Evolutionary conservation across 2,113 vertebrate genomes (phyloP).

Genomic region (Nicator chloris): DNA sequence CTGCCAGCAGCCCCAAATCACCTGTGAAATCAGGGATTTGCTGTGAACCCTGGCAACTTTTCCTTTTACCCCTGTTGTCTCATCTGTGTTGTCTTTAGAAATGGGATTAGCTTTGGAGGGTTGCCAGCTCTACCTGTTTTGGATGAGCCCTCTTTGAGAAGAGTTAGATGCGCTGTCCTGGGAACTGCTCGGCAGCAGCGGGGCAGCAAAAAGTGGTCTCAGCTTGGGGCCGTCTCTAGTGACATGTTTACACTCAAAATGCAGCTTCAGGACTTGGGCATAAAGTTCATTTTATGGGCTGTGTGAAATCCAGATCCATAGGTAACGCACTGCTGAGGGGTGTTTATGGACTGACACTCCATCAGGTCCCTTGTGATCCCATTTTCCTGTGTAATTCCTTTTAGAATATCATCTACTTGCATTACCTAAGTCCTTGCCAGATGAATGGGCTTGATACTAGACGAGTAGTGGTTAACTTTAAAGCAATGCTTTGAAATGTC

Average conservation of each 20-base stretch:
- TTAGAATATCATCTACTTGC: background rate
- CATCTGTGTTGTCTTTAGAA: background rate
- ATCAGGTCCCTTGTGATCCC: background rate
- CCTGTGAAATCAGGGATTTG: background rate
- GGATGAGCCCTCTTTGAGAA: background rate
- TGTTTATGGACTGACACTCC: conserved; percentile 54
- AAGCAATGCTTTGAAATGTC: conserved; percentile 45
- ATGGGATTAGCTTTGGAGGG: background rate
- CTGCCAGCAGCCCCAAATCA: background rate
- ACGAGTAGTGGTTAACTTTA: conserved; percentile 37
- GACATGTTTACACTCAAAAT: background rate
- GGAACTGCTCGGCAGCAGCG: background rate
- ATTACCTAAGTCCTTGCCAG: conserved; percentile 22
- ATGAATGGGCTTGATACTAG: background rate
- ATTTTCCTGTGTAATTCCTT: conserved; percentile 25
- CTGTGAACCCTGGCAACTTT: background rate
- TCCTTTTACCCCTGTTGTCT: background rate
- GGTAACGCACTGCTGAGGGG: conserved; percentile 37
- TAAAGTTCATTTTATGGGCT: background rate
- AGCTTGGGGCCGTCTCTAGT: background rate
- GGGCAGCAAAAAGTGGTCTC: background rate
- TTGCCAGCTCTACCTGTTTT: background rate
- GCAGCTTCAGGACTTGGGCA: background rate
- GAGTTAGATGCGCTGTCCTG: background rate
- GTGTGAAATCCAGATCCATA: background rate